Evolutionary conservation across 2,113 vertebrate species (phyloP), one percentile per base, ranked within the genome.

Genomic region (Melanerpes aurifrons): DNA sequence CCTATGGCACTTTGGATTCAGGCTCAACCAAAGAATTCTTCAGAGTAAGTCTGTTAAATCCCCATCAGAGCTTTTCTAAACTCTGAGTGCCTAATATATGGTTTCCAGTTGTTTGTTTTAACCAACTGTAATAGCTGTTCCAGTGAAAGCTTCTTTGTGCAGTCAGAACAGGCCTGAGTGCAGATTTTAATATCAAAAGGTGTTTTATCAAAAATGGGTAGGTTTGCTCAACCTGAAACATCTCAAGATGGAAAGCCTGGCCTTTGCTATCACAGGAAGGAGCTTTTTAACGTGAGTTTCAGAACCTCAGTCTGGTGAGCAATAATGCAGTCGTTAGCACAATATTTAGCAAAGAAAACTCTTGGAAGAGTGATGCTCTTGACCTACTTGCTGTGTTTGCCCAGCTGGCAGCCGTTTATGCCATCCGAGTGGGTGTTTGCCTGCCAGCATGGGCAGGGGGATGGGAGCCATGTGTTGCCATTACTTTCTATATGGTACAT

Each of bases 1-100:
- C 99, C 82, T 99, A 99, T 75, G 99, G 99, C 89, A 99, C 99
- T 93, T 96, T 99, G 98, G 99, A 99, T 97, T 99, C 99, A 76
- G 99, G 99, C 95, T 99, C 99, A 93, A 99, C 99, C 96, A 99
- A 99, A 98, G 99, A 99, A 98, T 99, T 99, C 98, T 99, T 99
- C 97, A 98, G 99, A 98, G 99, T 99, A 98, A 99, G 99, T 99
- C 70, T 82, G 56, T 93, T 67, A 80, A 91, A 68, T 77, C 56
- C 94, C 74, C 80, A 37, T 94, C 53, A 59, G 22, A 58, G 81
- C 68, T 59, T 74, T 94, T 88, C 92, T 75, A 82, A 97, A 29
- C 73, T 75, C 54, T 40, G 32, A 66, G 22, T 87, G 48, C 62
- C 69, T 71, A 68, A 50, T 67, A 17, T 28, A 16, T 3, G 2